These are phyloP conservation scores for Aphyosemion australe DNA, from an alignment of 2,113 vertebrate genomes.

Conservation along the genomic window DNA sequence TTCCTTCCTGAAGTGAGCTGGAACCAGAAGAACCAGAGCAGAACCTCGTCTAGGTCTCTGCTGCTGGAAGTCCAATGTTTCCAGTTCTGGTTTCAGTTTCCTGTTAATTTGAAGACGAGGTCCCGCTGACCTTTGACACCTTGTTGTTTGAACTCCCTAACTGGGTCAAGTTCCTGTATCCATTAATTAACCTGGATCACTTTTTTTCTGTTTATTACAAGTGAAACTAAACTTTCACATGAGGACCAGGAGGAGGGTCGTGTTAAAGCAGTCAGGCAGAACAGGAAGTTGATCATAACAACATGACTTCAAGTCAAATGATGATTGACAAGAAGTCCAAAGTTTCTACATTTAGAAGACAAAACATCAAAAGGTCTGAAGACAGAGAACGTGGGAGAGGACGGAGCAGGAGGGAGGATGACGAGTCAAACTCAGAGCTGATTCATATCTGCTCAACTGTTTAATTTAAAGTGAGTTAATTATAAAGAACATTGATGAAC, in stretches of 20 bases:
- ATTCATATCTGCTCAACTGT: background rate
- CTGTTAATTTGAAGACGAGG: background rate
- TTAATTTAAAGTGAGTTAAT: too few species aligned
- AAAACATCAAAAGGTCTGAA: background rate
- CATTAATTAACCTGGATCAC: too few species aligned
- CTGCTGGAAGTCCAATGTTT: background rate
- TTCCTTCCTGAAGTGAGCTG: background rate
- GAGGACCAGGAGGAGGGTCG: background rate
- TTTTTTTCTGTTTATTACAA: too few species aligned
- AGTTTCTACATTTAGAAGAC: background rate
- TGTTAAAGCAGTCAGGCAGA: slow-evolving; percentile 2
- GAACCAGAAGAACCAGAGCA: background rate
- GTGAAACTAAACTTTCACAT: slow-evolving; percentile 1
- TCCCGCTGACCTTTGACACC: slow-evolving; percentile 4
- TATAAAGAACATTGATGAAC: too few species aligned
- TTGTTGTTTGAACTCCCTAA: background rate
- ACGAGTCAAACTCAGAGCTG: background rate
- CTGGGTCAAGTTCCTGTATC: too few species aligned
- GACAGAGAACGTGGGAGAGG: background rate
- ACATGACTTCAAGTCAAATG: slow-evolving; percentile 13
- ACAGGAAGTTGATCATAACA: background rate
- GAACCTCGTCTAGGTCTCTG: background rate
- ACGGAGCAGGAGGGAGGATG: background rate
- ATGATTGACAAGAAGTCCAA: background rate
- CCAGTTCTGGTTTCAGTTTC: slow-evolving; percentile 18